phyloP scores from a whole-genome alignment of 2,113 vertebrate species.

The Telmatochromis sp. region DNA sequence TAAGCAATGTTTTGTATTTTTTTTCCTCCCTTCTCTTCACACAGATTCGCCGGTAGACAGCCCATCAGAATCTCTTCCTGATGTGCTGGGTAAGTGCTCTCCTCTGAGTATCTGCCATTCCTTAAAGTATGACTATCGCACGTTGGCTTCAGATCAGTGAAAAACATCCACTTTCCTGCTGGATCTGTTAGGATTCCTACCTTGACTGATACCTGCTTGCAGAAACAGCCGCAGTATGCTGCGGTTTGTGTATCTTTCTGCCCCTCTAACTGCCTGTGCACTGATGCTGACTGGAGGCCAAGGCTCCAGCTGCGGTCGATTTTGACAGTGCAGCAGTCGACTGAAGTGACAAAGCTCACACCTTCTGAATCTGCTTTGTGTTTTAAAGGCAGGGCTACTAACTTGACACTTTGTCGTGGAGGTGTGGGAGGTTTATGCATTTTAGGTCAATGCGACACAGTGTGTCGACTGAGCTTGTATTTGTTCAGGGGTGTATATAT shows the following conservation, averaged over 20 bases:
- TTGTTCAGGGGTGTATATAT: neutral
- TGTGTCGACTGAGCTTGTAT: neutral
- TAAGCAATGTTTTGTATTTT: neutral
- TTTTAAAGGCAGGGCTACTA: neutral
- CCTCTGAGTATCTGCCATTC: constrained; percentile 23
- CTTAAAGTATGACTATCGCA: constrained; percentile 11
- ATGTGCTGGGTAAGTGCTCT: constrained; percentile 30
- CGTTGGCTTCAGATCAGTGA: constrained; percentile 27
- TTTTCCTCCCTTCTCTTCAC: neutral
- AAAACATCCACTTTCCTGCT: constrained; percentile 32
- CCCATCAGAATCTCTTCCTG: constrained; percentile 12
- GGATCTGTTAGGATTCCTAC: constrained; percentile 28
- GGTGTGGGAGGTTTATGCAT: neutral
- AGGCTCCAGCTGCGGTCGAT: constrained; percentile 25
- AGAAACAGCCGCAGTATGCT: constrained; percentile 1
- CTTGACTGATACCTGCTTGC: constrained; percentile 32
- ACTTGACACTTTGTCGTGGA: neutral
- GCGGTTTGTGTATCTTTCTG: constrained; percentile 7
- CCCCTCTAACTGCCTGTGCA: constrained; percentile 31
- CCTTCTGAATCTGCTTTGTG: constrained; percentile 4
- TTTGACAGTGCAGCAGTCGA: constrained; percentile 13
- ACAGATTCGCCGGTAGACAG: constrained; percentile 10
- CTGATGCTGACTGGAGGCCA: constrained; percentile 17
- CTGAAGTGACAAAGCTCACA: constrained; percentile 14
- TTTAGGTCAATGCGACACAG: neutral